These are phyloP conservation scores for Thamnophis elegans DNA, from an alignment of 2,797 vertebrate genomes.

Conservation along the genomic window DNA sequence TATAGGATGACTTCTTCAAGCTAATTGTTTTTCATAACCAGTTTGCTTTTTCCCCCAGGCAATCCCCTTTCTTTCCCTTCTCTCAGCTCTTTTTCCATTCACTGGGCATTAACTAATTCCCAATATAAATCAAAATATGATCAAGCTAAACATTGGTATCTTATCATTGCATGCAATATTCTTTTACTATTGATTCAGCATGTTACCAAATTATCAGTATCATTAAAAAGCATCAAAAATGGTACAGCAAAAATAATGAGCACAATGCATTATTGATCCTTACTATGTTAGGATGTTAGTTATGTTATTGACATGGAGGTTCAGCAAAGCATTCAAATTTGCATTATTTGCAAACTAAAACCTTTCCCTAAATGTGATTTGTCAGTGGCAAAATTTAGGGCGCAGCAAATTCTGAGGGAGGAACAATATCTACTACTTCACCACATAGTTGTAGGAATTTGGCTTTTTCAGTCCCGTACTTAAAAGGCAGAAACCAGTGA, in stretches of 20 bases:
- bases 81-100: slow-evolving; percentile 15
- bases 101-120: slow-evolving; percentile 14
- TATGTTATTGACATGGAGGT: background rate
- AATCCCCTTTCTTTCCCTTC: slow-evolving; percentile 2
- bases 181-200: background rate
- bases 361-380: background rate
- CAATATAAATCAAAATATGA: slow-evolving; percentile 14
- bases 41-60: slow-evolving; percentile 3
- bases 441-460: background rate
- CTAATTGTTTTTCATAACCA: slow-evolving; percentile 40
- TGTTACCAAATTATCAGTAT: background rate
- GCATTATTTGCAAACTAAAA: background rate
- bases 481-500: background rate
- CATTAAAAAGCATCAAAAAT: background rate
- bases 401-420: background rate
- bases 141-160: background rate
- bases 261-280: background rate
- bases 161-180: background rate
- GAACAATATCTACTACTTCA: background rate
- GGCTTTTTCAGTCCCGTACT: background rate
- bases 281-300: background rate
- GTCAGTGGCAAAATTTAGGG: background rate
- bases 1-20: slow-evolving; percentile 32
- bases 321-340: background rate
- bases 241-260: background rate